Conservation (phyloP, 1,140 invertebrate species). For the Heterodera schachtii region DNA sequence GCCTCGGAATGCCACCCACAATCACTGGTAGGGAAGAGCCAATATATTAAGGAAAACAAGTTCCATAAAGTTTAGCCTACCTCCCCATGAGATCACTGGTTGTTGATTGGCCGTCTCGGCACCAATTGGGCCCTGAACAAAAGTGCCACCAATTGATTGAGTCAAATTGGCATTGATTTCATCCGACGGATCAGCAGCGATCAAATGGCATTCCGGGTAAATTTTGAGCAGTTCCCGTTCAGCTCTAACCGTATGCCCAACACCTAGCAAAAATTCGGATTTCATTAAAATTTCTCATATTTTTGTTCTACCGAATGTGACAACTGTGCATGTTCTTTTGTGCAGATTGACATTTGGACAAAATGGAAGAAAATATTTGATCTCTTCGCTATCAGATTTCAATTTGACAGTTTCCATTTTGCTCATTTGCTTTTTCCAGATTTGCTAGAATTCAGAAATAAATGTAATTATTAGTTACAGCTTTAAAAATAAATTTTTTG, state of each 20-base stretch:
- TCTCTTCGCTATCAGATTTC: constrained; percentile 21
- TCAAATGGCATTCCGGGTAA: constrained; percentile 18
- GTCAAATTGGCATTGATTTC: constrained; percentile 18
- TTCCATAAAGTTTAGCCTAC: too few species aligned
- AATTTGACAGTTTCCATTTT: constrained; percentile 11
- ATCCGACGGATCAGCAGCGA: constrained; percentile 9
- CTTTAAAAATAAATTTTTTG: too few species aligned
- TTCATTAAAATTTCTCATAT: neutral
- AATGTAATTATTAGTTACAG: too few species aligned
- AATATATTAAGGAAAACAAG: neutral
- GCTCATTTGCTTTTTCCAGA: constrained; percentile 16
- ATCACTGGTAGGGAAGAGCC: too few species aligned
- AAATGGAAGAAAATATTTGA: constrained; percentile 24
- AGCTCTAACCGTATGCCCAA: constrained; percentile 19
- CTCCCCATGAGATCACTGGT: constrained; percentile 19
- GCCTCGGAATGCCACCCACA: too few species aligned
- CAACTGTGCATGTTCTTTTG: neutral
- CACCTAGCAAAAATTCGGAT: neutral
- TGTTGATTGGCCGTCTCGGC: neutral
- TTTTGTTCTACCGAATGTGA: constrained; percentile 14
- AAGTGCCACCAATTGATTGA: constrained; percentile 16
- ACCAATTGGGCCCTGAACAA: constrained; percentile 21
- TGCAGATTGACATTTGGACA: neutral
- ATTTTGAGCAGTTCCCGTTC: constrained; percentile 16
- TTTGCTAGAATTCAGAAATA: neutral